Conservation (phyloP, 92 coral and sea anemone species). For the Ricordea florida region DNA sequence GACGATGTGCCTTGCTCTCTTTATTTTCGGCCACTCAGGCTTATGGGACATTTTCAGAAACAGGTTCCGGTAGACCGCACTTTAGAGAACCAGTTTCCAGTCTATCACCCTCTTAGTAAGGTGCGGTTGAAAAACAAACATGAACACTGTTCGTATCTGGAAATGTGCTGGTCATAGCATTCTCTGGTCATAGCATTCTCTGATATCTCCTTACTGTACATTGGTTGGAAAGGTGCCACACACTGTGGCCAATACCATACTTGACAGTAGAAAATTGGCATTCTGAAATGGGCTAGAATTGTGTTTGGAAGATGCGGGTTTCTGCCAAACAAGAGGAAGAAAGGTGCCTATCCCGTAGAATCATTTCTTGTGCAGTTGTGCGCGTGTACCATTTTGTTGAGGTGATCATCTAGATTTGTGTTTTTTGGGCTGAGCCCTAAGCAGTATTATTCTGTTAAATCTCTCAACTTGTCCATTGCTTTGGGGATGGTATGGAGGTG, state of each 20-base stretch:
- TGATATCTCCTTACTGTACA: too few relatives aligned
- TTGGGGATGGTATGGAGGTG: too few relatives aligned
- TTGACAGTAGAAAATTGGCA: not conserved
- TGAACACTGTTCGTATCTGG: too few relatives aligned
- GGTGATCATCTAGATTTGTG: slow-evolving; percentile 63
- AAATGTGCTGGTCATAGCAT: too few relatives aligned
- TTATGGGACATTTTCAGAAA: too few relatives aligned
- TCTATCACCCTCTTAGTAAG: too few relatives aligned
- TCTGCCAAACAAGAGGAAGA: slow-evolving; percentile 56
- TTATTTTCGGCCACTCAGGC: too few relatives aligned
- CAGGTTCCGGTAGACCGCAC: too few relatives aligned
- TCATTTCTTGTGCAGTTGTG: slow-evolving; percentile 57
- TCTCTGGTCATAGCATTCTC: too few relatives aligned
- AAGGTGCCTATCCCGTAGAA: slow-evolving; percentile 62
- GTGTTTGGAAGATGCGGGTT: slow-evolving; percentile 37
- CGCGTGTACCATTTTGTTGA: slow-evolving; percentile 66
- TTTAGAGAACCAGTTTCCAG: too few relatives aligned
- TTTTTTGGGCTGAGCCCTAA: slow-evolving; percentile 37
- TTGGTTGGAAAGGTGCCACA: not conserved
- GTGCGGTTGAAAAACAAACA: too few relatives aligned
- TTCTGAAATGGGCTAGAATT: not conserved
- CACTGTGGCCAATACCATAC: not conserved
- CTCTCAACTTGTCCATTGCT: slow-evolving; percentile 55
- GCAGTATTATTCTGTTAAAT: slow-evolving; percentile 61
- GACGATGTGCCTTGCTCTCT: too few relatives aligned